Evolutionary conservation across 1,140 invertebrate genomes (phyloP), one percentile per base, ranked within the genome.

Genomic region (Oreohelix idahoensis): DNA sequence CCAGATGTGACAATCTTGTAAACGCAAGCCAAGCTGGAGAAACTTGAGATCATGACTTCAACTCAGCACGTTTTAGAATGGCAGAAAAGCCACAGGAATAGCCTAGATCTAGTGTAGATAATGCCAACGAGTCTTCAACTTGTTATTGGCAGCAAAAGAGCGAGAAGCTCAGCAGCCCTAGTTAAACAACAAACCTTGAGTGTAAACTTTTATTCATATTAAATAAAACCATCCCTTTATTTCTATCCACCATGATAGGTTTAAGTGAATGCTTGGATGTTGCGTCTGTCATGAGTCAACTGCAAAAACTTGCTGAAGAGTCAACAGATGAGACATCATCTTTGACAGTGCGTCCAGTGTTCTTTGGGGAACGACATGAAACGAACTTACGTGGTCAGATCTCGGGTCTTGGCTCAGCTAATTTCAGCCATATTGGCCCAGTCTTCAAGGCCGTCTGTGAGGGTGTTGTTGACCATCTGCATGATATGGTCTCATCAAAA

Each of bases 321-420:
- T 71, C n/a, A 36, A 38, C 1, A 79, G 53, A 66, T 8, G 39
- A 38, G 11, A 1, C 29, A 5, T n/a, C 58, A 38, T 13, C 29
- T 38, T 26, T 69, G 23, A 15, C 45, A 35, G 32, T 81, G 1
- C n/a, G 42, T 11, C 79, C 79, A n/a, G 39, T 71, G 38, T 71
- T 81, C 26, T 71, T 71, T 35, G 79, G 79, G 11, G 79, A 81
- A 35, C 5, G 79, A 17, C 79, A 81, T 32, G n/a, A 81, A 39
- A 36, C 63, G 51, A 20, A 8, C 20, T 49, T 71, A 23, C 5
- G 15, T 15, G 79, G 79, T 13, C 29, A 70, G 10, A 71, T 81
- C n/a, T 45, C 20, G 0, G 69, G 69, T 23, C 49, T 81, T 45
- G 15, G 13, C 36, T 32, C 42, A 29, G 45, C 66, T 20, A 81